Evolutionary conservation across 2,888 invertebrate species (phyloP).

Genomic region (Trissoscelio sp.): DNA sequence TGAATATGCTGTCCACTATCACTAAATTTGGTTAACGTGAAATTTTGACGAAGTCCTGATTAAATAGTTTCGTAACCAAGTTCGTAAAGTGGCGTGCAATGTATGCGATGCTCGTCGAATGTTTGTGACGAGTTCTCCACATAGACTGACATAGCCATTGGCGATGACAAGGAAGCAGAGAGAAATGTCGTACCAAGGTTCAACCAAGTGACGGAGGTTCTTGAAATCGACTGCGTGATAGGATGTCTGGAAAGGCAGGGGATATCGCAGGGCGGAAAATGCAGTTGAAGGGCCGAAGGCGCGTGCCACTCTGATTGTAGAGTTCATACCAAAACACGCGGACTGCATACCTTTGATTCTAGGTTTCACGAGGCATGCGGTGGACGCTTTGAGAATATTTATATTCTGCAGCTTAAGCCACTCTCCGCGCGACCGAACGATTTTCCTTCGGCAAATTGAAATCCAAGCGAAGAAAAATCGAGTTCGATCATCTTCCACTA

Average conservation of each 20-base stretch:
- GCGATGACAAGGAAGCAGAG: slow-evolving; percentile 66
- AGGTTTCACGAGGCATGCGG: slow-evolving; percentile 73
- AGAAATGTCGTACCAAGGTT: slow-evolving; percentile 67
- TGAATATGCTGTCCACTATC: slow-evolving; percentile 24
- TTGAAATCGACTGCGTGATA: slow-evolving; percentile 58
- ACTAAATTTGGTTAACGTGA: slow-evolving; percentile 15
- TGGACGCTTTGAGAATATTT: slow-evolving; percentile 76
- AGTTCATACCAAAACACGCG: slow-evolving; percentile 75
- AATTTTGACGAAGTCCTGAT: slow-evolving; percentile 55
- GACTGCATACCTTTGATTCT: slow-evolving; percentile 77
- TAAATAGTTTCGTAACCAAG: slow-evolving; percentile 62
- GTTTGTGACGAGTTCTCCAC: slow-evolving; percentile 66
- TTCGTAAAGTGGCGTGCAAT: slow-evolving; percentile 57
- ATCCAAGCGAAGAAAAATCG: slow-evolving; percentile 36
- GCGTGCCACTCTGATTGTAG: slow-evolving; percentile 67
- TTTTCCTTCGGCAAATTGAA: slow-evolving; percentile 43
- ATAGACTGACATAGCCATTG: slow-evolving; percentile 63
- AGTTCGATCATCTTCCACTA: slow-evolving; percentile 16
- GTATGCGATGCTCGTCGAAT: slow-evolving; percentile 64
- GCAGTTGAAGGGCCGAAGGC: slow-evolving; percentile 53
- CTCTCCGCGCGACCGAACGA: slow-evolving; percentile 30
- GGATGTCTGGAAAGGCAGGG: slow-evolving; percentile 57
- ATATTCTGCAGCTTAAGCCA: slow-evolving; percentile 55
- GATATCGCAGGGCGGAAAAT: slow-evolving; percentile 45
- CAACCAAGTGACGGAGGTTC: slow-evolving; percentile 60